These are phyloP conservation scores for Nebria ingens DNA, from an alignment of 1,140 invertebrate genomes.

Conservation along the genomic window DNA sequence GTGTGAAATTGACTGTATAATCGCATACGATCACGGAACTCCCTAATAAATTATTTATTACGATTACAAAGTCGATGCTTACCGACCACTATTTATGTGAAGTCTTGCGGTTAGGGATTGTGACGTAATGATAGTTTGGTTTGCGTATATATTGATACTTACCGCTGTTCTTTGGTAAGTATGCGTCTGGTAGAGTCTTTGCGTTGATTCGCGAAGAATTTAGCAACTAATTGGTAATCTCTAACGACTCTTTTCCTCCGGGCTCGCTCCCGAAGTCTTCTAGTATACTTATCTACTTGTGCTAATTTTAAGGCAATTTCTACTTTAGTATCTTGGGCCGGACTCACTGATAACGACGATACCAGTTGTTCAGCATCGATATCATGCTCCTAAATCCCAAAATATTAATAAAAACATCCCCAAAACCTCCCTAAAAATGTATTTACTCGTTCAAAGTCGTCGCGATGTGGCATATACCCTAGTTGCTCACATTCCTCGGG, in stretches of 20 bases:
- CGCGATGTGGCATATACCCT: slow-evolving; percentile 93
- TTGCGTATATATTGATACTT: slow-evolving; percentile 24
- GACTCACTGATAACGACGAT: slow-evolving; percentile 65
- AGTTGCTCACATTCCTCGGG: slow-evolving; percentile 74
- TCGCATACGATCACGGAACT: slow-evolving; percentile 69
- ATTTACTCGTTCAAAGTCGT: slow-evolving; percentile 86
- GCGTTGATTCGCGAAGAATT: slow-evolving; percentile 58
- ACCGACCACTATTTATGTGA: too few species aligned
- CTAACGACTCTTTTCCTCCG: slow-evolving; percentile 77
- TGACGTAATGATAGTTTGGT: background rate
- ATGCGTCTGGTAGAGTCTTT: slow-evolving; percentile 52
- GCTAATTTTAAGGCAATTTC: slow-evolving; percentile 70
- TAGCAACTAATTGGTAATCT: slow-evolving; percentile 73
- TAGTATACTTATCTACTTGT: slow-evolving; percentile 83
- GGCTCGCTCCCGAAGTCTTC: slow-evolving; percentile 72
- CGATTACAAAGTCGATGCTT: too few species aligned
- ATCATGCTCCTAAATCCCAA: slow-evolving; percentile 64
- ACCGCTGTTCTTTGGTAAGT: slow-evolving; percentile 65
- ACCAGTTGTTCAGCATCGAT: slow-evolving; percentile 84
- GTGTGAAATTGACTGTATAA: slow-evolving; percentile 83
- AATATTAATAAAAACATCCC: background rate
- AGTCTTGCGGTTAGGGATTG: too few species aligned
- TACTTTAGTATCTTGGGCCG: slow-evolving; percentile 76
- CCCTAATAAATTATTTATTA: too few species aligned
- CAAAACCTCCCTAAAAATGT: background rate